These are phyloP conservation scores for Nixonia krombeini DNA, from an alignment of 1,140 invertebrate genomes.

Conservation along the genomic window DNA sequence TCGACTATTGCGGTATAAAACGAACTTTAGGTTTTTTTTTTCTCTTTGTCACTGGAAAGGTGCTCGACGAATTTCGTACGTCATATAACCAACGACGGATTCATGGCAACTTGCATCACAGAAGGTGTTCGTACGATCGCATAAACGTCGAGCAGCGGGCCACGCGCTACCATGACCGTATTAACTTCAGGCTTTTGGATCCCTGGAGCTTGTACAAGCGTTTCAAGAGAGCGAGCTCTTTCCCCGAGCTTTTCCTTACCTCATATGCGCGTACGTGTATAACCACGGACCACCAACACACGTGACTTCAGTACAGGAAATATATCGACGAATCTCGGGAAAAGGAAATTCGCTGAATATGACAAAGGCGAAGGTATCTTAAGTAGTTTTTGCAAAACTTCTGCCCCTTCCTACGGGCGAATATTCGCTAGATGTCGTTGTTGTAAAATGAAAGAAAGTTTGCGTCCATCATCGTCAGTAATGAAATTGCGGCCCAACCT, in stretches of 20 bases:
- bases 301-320: not conserved
- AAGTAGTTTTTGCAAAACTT: too few species aligned
- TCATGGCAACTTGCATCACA: conserved; percentile 8
- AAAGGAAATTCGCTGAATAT: not conserved
- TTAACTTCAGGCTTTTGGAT: conserved; percentile 9
- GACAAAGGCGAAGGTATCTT: not conserved
- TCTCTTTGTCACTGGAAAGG: not conserved
- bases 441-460: too few species aligned
- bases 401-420: not conserved
- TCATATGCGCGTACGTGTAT: too few species aligned
- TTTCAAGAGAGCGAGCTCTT: not conserved
- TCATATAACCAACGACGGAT: conserved; percentile 5
- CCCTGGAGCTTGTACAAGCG: conserved; percentile 3
- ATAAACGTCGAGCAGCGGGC: conserved; percentile 1
- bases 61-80: not conserved
- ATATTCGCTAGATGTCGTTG: not conserved
- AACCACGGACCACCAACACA: not conserved
- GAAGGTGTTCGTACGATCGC: conserved; percentile 1
- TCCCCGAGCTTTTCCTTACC: conserved; percentile 4
- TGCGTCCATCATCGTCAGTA: too few species aligned
- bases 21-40: not conserved
- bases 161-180: conserved; percentile 2
- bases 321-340: not conserved
- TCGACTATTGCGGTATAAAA: too few species aligned
- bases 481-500: too few species aligned